phyloP scores from a whole-genome alignment of 2,113 vertebrate species.

The Morone chrysops region DNA sequence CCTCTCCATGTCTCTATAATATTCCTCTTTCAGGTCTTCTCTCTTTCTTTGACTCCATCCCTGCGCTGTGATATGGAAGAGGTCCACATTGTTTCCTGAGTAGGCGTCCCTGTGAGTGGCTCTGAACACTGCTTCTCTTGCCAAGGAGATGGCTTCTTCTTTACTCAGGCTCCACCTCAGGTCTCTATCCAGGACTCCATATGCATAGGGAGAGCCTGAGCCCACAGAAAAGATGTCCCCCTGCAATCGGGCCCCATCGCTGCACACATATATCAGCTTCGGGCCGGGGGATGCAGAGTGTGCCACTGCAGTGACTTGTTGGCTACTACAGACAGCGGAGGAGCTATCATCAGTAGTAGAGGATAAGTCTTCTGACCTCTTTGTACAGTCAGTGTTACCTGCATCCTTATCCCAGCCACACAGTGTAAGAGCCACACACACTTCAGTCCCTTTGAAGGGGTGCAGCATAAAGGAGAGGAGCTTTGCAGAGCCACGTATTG shows the following conservation, averaged over 20 bases:
- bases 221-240: slow-evolving; percentile 88
- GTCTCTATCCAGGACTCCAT: slow-evolving; percentile 83
- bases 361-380: slow-evolving; percentile 14
- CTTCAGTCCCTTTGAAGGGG: slow-evolving; percentile 85
- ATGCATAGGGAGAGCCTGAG: slow-evolving; percentile 91
- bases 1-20: slow-evolving; percentile 77
- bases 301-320: background rate
- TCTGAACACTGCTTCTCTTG: slow-evolving; percentile 87
- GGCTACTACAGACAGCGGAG: slow-evolving; percentile 7
- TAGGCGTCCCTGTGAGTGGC: slow-evolving; percentile 90
- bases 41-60: slow-evolving; percentile 86
- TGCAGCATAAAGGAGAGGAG: slow-evolving; percentile 86
- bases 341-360: slow-evolving; percentile 8
- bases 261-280: slow-evolving; percentile 88
- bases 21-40: slow-evolving; percentile 82
- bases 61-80: slow-evolving; percentile 85
- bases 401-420: slow-evolving; percentile 86
- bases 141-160: slow-evolving; percentile 84
- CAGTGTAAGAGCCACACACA: slow-evolving; percentile 88
- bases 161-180: slow-evolving; percentile 82
- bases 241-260: slow-evolving; percentile 85
- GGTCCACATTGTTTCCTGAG: slow-evolving; percentile 89
- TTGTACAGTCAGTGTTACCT: background rate
- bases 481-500: slow-evolving; percentile 84
- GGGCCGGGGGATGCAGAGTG: slow-evolving; percentile 74